Evolutionary conservation across 2,888 invertebrate species (phyloP).

Genomic region (Apamea crenata): DNA sequence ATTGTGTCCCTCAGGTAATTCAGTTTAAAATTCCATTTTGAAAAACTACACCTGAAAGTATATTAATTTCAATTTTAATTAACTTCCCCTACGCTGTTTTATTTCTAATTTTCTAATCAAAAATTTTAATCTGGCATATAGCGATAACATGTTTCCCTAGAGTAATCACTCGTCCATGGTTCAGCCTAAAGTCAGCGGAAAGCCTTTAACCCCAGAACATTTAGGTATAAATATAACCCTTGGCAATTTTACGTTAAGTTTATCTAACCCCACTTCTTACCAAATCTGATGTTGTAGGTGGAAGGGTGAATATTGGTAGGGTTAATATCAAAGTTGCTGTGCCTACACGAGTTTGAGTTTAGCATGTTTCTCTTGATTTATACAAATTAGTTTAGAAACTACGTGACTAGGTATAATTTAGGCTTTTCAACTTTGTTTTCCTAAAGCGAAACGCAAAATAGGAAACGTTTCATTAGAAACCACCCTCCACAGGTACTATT

Average conservation of each 20-base stretch:
- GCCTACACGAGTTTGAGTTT: constrained; percentile 54
- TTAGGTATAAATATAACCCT: constrained; percentile 63
- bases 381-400: constrained; percentile 62
- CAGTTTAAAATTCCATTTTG: constrained; percentile 43
- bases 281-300: constrained; percentile 63
- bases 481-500: background rate
- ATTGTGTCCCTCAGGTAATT: constrained; percentile 1
- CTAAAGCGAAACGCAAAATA: background rate
- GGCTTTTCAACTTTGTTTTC: constrained; percentile 37
- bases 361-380: constrained; percentile 58
- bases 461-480: no score
- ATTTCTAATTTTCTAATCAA: constrained; percentile 66
- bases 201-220: constrained; percentile 66
- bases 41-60: constrained; percentile 41
- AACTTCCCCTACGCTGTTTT: constrained; percentile 51
- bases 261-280: constrained; percentile 62
- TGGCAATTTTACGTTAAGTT: constrained; percentile 61
- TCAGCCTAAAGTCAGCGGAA: constrained; percentile 52
- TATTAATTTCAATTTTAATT: constrained; percentile 54
- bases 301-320: constrained; percentile 63
- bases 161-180: constrained; percentile 64
- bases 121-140: constrained; percentile 67
- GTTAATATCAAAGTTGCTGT: constrained; percentile 63
- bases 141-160: constrained; percentile 60
- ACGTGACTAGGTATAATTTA: constrained; percentile 58